Conservation (phyloP, 2,888 invertebrate genomes). For the Lasioglossum marginatum region DNA sequence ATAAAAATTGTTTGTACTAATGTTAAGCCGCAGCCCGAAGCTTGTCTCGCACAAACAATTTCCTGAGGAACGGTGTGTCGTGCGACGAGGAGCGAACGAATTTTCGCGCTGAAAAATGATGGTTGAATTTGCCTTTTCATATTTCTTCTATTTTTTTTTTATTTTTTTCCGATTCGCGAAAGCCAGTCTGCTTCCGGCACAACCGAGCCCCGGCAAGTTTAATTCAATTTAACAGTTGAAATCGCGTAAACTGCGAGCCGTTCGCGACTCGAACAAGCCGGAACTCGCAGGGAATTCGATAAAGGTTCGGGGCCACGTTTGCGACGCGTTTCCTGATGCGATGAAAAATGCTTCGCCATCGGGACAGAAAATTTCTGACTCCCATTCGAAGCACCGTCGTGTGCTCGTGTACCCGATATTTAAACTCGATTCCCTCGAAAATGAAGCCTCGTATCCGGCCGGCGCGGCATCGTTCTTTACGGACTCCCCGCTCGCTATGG, state of each 20-base stretch:
- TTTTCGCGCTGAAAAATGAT: neutral
- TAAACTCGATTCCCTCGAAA: neutral
- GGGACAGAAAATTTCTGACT: constrained; percentile 13
- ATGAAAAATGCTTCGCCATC: constrained; percentile 19
- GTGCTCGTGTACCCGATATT: constrained; percentile 2
- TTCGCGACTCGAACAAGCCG: neutral
- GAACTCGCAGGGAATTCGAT: constrained; percentile 16
- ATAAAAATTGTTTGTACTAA: too few relatives aligned
- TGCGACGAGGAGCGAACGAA: neutral
- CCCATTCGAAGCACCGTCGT: neutral
- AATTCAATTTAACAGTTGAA: constrained; percentile 27
- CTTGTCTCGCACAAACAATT: neutral
- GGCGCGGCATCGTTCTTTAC: neutral
- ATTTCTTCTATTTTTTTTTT: neutral
- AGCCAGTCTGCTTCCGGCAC: neutral
- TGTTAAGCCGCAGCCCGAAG: neutral
- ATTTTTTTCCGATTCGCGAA: neutral
- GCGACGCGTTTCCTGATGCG: neutral
- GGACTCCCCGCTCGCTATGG: neutral
- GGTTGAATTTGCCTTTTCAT: neutral
- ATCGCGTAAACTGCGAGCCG: constrained; percentile 12
- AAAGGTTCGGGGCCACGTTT: neutral
- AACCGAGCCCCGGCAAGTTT: constrained; percentile 1
- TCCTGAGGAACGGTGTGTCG: neutral
- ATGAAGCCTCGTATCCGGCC: constrained; percentile 1